Evolutionary conservation across 2,113 vertebrate species (phyloP).

Genomic region (Progne subis): DNA sequence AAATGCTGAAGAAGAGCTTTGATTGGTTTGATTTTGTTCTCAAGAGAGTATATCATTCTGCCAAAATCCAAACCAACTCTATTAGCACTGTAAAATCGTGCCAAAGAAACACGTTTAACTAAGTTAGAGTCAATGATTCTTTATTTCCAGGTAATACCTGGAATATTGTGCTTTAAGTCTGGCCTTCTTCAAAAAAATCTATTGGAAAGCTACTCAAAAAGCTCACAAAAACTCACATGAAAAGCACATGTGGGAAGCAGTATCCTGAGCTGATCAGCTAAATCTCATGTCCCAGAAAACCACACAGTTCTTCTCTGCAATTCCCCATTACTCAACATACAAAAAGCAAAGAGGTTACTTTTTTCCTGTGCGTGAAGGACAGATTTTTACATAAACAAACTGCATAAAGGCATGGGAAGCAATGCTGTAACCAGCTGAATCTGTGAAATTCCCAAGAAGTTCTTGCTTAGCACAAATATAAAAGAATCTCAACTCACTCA

Average conservation of each 20-base stretch:
- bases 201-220: not conserved
- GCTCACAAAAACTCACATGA: not conserved
- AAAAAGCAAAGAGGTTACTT: not conserved
- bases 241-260: not conserved
- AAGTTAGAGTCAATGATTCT: not conserved
- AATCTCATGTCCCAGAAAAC: slow-evolving; percentile 19
- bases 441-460: not conserved
- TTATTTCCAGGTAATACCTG: not conserved
- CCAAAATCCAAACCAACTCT: not conserved
- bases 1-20: not conserved
- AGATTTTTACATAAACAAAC: slow-evolving; percentile 44
- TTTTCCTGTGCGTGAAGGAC: not conserved
- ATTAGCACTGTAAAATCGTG: not conserved
- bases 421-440: not conserved
- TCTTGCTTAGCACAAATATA: not conserved
- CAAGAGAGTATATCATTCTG: not conserved
- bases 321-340: not conserved
- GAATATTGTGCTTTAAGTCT: not conserved
- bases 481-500: not conserved
- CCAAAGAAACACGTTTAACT: not conserved
- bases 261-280: not conserved
- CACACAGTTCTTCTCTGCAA: not conserved
- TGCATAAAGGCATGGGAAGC: not conserved
- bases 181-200: not conserved
- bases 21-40: not conserved